Evolutionary conservation across 2,888 invertebrate species (phyloP).

Genomic region (Anorthoa munda): DNA sequence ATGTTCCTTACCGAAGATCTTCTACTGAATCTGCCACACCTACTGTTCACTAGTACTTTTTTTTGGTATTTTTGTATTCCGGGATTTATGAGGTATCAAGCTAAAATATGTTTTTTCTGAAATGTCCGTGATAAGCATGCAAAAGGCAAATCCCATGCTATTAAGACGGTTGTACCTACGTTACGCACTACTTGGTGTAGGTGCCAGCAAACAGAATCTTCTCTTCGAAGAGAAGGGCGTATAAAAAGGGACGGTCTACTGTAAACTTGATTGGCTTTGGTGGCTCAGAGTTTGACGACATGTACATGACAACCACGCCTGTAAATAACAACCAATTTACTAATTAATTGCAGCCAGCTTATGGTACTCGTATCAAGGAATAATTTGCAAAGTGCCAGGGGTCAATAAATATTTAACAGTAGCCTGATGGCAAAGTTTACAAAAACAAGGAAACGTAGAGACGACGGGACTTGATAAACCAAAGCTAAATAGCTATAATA

Average conservation of each 20-base stretch:
- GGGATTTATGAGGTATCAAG: background rate
- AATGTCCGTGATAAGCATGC: slow-evolving; percentile 27
- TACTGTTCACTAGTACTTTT: slow-evolving; percentile 2
- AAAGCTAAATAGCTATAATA: background rate
- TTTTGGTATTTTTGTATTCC: background rate
- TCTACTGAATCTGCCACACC: background rate
- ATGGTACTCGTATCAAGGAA: background rate
- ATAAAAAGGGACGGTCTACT: slow-evolving; percentile 56
- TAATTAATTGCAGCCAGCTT: background rate
- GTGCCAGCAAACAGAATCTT: slow-evolving; percentile 59
- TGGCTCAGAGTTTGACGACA: slow-evolving; percentile 10
- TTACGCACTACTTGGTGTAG: slow-evolving; percentile 38
- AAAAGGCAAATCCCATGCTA: slow-evolving; percentile 36
- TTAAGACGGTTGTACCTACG: slow-evolving; percentile 26
- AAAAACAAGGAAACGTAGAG: background rate
- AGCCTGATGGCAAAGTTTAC: background rate
- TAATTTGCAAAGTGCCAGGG: background rate
- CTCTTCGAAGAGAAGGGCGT: slow-evolving; percentile 57
- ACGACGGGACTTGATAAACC: background rate
- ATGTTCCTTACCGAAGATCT: no score
- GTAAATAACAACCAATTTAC: slow-evolving; percentile 29
- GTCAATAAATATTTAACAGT: slow-evolving; percentile 5
- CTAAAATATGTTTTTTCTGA: slow-evolving; percentile 7
- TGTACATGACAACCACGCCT: slow-evolving; percentile 1
- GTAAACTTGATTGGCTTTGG: slow-evolving; percentile 43